A percentile compares a stretch with the other conserved stretches of the same genome.
phyloP scores from a whole-genome alignment of 2,797 vertebrate genomes.

The Propithecus perrieri region DNA sequence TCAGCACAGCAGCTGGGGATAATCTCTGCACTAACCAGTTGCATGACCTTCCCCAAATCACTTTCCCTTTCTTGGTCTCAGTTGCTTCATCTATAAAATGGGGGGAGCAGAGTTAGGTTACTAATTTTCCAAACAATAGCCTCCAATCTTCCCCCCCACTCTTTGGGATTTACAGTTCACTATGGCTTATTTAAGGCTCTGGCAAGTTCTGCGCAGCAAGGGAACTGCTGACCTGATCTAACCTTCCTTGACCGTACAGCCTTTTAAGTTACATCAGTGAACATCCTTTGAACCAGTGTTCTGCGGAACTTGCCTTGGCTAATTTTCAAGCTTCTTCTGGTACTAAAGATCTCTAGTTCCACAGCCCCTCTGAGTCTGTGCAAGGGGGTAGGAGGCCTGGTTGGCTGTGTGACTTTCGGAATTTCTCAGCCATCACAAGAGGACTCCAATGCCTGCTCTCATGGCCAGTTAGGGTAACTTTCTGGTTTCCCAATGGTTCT shows the following conservation, averaged over 20 bases:
- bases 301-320: not conserved
- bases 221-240: not conserved
- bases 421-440: not conserved
- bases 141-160: not conserved
- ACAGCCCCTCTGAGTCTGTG: not conserved
- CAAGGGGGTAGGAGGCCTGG: not conserved
- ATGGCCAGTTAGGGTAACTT: not conserved
- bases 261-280: slow-evolving; percentile 7
- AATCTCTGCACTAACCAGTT: not conserved
- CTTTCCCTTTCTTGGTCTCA: not conserved
- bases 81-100: slow-evolving; percentile 5
- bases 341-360: not conserved
- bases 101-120: not conserved
- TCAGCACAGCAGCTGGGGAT: not conserved
- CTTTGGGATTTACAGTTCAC: not conserved
- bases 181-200: not conserved
- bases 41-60: not conserved
- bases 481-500: not conserved
- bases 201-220: not conserved
- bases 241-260: not conserved
- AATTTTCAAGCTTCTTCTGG: not conserved
- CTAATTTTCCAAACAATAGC: not conserved
- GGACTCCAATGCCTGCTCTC: not conserved
- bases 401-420: not conserved
- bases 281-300: not conserved